A percentile compares a stretch with the other conserved stretches of the same genome.
Evolutionary conservation across 2,888 invertebrate species (phyloP).

Genomic region (Pristionchus maxplancki): DNA sequence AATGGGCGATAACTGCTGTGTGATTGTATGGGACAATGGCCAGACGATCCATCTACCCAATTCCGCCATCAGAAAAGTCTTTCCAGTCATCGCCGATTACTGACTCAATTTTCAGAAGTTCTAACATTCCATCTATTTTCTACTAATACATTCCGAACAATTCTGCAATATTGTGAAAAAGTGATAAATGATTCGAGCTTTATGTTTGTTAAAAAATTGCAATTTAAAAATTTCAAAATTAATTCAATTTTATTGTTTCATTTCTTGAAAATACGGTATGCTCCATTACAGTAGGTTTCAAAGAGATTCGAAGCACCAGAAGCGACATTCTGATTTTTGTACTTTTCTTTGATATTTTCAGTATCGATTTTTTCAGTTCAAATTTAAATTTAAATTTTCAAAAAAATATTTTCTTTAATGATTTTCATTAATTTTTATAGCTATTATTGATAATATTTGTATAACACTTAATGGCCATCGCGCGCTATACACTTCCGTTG

Average conservation of each 20-base stretch:
- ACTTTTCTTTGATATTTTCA: not conserved
- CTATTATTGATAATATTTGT: not conserved
- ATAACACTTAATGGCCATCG: not conserved
- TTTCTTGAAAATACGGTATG: not conserved
- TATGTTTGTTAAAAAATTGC: not conserved
- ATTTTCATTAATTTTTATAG: not conserved
- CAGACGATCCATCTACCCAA: slow-evolving; percentile 70
- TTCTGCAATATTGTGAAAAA: not conserved
- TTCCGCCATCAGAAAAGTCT: slow-evolving; percentile 59
- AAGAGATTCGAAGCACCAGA: not conserved
- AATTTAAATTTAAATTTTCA: not conserved
- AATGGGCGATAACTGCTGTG: slow-evolving; percentile 69
- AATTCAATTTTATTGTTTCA: not conserved
- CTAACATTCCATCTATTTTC: slow-evolving; percentile 2
- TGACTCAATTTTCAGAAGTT: not conserved
- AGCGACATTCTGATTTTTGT: not conserved
- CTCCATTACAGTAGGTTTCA: not conserved
- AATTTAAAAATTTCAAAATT: too few relatives aligned
- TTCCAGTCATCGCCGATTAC: slow-evolving; percentile 38
- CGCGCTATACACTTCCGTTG: not conserved
- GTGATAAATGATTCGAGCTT: slow-evolving; percentile 17
- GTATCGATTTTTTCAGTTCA: not conserved
- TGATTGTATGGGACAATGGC: slow-evolving; percentile 71
- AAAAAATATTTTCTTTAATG: not conserved
- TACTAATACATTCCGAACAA: slow-evolving; percentile 35